Conservation (phyloP, 2,113 vertebrate genomes). For the Chaetodon auriga region DNA sequence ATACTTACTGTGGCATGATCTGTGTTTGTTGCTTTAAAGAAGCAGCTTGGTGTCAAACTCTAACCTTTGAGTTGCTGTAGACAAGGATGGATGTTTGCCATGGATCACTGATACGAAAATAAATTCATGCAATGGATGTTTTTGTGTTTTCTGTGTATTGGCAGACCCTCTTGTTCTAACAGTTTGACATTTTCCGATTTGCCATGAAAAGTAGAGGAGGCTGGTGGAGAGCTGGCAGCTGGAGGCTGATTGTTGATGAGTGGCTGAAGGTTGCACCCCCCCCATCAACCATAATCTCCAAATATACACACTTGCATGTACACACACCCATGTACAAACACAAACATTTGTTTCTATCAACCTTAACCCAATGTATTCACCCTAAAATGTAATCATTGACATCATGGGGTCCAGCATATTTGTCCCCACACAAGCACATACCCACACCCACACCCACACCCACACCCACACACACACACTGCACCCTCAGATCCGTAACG, state of each 20-base stretch:
- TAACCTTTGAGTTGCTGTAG: not conserved
- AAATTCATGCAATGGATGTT: not conserved
- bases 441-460: slow-evolving; percentile 5
- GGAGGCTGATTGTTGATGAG: slow-evolving; percentile 54
- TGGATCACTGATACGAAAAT: not conserved
- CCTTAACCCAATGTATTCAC: too few species aligned
- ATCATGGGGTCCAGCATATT: too few species aligned
- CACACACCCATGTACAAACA: not conserved
- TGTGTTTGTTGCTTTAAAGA: not conserved
- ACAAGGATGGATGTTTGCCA: not conserved
- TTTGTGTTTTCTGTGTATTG: not conserved
- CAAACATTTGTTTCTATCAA: too few species aligned
- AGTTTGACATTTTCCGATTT: slow-evolving; percentile 42
- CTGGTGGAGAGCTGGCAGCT: slow-evolving; percentile 38
- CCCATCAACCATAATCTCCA: slow-evolving; percentile 5
- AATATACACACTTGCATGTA: not conserved
- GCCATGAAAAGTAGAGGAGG: slow-evolving; percentile 19
- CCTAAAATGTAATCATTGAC: too few species aligned
- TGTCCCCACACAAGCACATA: not conserved
- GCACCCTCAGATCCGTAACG: slow-evolving; percentile 4
- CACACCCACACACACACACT: slow-evolving; percentile 15
- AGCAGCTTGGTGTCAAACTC: not conserved
- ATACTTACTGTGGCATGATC: not conserved
- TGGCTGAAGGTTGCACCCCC: slow-evolving; percentile 10
- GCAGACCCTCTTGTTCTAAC: slow-evolving; percentile 5